Percentiles rank a stretch among this genome's conserved stretches.
phyloP scores from a whole-genome alignment of 2,888 invertebrate species.

The Lycia hirtaria region DNA sequence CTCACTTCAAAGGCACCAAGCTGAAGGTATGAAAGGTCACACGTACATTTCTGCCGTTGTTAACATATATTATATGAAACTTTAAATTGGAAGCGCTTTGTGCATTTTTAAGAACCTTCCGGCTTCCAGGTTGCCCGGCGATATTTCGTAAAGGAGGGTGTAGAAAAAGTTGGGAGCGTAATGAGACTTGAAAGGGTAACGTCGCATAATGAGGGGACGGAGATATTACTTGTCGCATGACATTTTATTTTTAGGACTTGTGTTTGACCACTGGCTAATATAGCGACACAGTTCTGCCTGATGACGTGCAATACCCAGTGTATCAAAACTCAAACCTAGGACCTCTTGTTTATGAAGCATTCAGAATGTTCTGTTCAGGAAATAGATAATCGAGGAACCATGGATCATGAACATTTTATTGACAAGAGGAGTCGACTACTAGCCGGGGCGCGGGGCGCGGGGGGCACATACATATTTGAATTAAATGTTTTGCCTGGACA shows the following conservation, averaged over 20 bases:
- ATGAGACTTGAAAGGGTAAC: constrained; percentile 11
- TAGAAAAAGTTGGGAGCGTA: constrained; percentile 1
- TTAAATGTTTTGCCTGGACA: no score
- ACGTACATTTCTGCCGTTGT: constrained; percentile 8
- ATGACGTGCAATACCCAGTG: neutral
- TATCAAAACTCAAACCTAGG: no score
- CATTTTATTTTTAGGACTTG: constrained; percentile 2
- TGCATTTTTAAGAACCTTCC: constrained; percentile 21
- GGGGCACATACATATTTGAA: no score
- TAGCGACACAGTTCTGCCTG: neutral
- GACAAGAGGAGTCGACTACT: no score
- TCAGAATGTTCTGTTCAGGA: no score
- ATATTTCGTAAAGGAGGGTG: constrained; percentile 7
- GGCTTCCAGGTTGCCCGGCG: constrained; percentile 2
- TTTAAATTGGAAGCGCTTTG: constrained; percentile 30
- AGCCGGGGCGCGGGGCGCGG: no score
- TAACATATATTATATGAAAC: constrained; percentile 20
- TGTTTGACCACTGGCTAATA: neutral
- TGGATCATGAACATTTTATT: no score
- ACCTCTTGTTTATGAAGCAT: no score
- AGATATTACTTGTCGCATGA: constrained; percentile 11
- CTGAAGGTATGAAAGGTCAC: constrained; percentile 4
- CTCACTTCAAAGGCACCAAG: constrained; percentile 2
- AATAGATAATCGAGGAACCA: no score
- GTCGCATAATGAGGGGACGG: constrained; percentile 12